phyloP scores from a whole-genome alignment of 1,140 invertebrate genomes.

The Brachionus calyciflorus region DNA sequence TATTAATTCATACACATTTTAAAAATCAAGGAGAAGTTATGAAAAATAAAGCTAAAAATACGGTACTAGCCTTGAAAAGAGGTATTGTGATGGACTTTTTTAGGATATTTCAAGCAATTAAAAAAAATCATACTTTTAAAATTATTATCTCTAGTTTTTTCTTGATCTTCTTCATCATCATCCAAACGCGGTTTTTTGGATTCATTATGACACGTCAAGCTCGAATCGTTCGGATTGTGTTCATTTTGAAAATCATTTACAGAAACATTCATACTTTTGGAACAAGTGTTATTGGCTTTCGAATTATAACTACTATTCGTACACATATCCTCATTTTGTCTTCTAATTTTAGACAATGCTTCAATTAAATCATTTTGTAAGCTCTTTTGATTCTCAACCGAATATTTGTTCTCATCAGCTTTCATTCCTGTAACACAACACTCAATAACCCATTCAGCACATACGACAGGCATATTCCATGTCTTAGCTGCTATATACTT shows the following conservation, averaged over 20 bases:
- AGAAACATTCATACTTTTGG: not conserved
- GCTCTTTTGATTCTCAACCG: constrained; percentile 13
- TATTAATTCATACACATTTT: too few species aligned
- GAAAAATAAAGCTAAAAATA: too few species aligned
- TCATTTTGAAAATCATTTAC: not conserved
- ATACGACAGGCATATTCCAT: constrained; percentile 32
- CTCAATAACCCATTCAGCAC: constrained; percentile 42
- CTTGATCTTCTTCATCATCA: not conserved
- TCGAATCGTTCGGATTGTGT: constrained; percentile 24
- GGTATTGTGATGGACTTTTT: too few species aligned
- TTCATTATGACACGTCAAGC: constrained; percentile 26
- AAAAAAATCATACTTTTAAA: too few species aligned
- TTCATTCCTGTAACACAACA: constrained; percentile 32
- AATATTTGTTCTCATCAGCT: constrained; percentile 26
- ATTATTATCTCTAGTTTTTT: not conserved
- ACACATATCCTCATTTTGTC: constrained; percentile 37
- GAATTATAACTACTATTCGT: constrained; percentile 34
- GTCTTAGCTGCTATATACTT: constrained; percentile 39
- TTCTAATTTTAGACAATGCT: constrained; percentile 22
- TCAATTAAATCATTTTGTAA: constrained; percentile 25
- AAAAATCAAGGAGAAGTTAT: too few species aligned
- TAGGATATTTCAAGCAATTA: too few species aligned
- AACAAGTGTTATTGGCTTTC: not conserved
- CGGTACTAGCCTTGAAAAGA: too few species aligned
- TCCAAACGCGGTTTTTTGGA: constrained; percentile 33